Percentiles rank a stretch among this genome's conserved stretches.
Conservation (phyloP, 2,113 vertebrate genomes). For the Ciconia stormi region DNA sequence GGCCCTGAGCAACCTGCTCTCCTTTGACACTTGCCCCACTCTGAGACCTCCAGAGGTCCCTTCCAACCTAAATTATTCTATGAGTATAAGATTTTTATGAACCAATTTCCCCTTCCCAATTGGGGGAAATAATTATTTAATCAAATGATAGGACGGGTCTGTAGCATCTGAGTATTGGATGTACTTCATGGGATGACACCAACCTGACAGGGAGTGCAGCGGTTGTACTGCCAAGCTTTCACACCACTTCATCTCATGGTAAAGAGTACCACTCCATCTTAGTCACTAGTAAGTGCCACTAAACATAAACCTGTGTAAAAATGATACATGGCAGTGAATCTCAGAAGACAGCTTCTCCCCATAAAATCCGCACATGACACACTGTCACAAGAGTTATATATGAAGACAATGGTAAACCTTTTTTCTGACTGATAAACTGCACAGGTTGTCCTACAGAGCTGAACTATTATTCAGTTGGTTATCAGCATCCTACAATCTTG, state of each 20-base stretch:
- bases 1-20: neutral
- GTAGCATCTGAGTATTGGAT: neutral
- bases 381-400: neutral
- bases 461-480: neutral
- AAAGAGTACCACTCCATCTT: neutral
- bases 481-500: neutral
- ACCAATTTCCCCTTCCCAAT: neutral
- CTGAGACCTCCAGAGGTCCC: neutral
- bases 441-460: neutral
- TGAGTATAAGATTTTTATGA: neutral
- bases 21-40: neutral
- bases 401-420: neutral
- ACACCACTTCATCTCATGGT: neutral
- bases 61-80: neutral
- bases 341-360: neutral
- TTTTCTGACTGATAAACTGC: neutral
- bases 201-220: neutral
- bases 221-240: neutral
- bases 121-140: neutral
- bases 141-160: neutral
- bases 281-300: neutral
- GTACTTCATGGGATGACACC: neutral
- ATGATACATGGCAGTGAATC: neutral
- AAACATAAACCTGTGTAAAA: conserved; percentile 9
- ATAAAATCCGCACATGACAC: neutral